Base-by-base conservation (phyloP, 2,797 vertebrate genomes). In the Myiotriccus ornatus region DNA sequence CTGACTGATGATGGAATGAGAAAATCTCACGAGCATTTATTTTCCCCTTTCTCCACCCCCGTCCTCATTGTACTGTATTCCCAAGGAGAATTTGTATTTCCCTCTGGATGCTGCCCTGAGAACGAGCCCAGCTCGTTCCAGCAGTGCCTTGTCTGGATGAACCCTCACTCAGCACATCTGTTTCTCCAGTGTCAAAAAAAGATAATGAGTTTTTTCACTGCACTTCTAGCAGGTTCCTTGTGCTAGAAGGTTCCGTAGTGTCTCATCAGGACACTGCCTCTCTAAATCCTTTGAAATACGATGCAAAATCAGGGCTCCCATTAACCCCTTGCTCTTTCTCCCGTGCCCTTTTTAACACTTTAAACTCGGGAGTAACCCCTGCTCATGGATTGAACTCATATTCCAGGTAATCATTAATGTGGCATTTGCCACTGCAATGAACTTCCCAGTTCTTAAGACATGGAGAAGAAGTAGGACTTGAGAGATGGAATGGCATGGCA, bases 1-100 rank as follows among this genome's bases (percentile, higher is more conserved):
- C 67, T 35, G 62, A 12, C 24, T 44, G 39, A 34, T 30, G 23
- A 10, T 28, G 41, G 16, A 41, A 70, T 41, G 30, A 55, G 50
- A 59, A 50, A 64, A 62, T 14, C 35, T 60, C 52, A 12, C 14
- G 6, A 6, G 17, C 2, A 1, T 35, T 12, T 24, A 60, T 50
- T 12, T 21, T 1, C 2, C 12, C 7, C 3, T 28, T 53, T 65
- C 20, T 10, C 28, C 4, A 2, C 13, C 1, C 22, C 7, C 23
- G 3, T 12, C 4, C 14, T 27, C 34, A 3, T 1, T 46, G 32
- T 22, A 8, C 30, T 1, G 0, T 12, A 24, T 70, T 74, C 37
- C 46, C 49, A 20, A 69, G 21, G 49, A 74, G 17, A 68, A 43
- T 74, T 49, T 63, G 8, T 27, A 37, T 68, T 78, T 91, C 69